Conservation (phyloP, 2,113 vertebrate genomes). For the Orcinus orca region DNA sequence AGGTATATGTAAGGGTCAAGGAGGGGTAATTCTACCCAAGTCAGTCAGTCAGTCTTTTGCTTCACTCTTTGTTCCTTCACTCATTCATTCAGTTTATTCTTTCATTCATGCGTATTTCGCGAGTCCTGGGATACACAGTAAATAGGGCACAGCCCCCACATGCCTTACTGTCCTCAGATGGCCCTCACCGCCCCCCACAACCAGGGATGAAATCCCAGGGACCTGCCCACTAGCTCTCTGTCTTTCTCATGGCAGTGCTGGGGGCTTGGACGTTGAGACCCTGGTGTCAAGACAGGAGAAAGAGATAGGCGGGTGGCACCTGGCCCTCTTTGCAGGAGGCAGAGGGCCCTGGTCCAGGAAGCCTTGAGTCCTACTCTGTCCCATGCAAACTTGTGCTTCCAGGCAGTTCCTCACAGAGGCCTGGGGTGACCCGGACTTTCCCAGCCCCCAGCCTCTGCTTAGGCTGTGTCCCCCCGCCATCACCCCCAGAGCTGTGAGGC, state of each 20-base stretch:
- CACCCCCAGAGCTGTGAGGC: rapidly evolving
- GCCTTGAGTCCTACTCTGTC: background rate
- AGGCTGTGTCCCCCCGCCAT: rapidly evolving
- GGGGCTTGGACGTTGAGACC: background rate
- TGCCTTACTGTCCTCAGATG: background rate
- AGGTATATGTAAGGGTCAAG: background rate
- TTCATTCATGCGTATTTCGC: rapidly evolving
- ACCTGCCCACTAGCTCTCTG: background rate
- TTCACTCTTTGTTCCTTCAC: background rate
- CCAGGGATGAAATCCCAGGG: background rate
- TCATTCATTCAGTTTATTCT: background rate
- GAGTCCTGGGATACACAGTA: background rate
- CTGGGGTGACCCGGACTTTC: background rate
- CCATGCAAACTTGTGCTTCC: rapidly evolving
- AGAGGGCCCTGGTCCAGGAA: background rate
- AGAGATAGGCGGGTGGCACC: background rate
- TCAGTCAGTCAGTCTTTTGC: background rate
- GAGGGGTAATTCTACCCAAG: background rate
- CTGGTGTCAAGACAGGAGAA: background rate
- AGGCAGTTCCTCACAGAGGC: background rate
- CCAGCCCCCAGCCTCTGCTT: background rate
- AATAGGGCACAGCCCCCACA: background rate
- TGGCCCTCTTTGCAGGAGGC: background rate
- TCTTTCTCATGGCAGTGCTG: background rate
- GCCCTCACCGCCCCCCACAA: rapidly evolving